Evolutionary conservation across 2,797 vertebrate genomes (phyloP).

Genomic region (Pangasius sanitwongsei): DNA sequence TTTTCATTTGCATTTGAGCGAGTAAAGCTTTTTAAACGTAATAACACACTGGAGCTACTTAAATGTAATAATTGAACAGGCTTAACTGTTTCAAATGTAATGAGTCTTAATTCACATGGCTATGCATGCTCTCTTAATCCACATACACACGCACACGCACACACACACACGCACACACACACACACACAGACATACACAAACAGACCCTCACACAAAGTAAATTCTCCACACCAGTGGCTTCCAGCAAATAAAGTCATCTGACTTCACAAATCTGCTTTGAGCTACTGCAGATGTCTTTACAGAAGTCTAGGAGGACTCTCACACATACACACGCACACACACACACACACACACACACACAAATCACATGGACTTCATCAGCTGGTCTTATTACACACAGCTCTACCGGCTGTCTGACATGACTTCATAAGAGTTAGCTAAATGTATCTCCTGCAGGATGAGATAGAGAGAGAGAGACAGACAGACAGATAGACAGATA

Average conservation of each 20-base stretch:
- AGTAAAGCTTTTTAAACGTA: not conserved
- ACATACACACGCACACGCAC: not conserved
- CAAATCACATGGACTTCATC: not conserved
- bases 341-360: not conserved
- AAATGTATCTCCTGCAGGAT: conserved; percentile 25
- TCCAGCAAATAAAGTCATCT: conserved; percentile 9
- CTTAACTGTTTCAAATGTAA: not conserved
- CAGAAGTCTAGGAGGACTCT: not conserved
- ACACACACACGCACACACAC: not conserved
- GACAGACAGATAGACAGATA: not conserved
- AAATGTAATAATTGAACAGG: not conserved
- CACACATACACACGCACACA: not conserved
- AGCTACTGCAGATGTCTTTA: not conserved
- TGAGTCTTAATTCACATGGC: not conserved
- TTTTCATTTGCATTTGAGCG: not conserved
- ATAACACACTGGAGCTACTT: not conserved
- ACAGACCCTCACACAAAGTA: not conserved
- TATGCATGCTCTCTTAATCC: not conserved
- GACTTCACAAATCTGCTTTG: not conserved
- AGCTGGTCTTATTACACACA: conserved; percentile 11
- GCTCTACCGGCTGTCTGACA: not conserved
- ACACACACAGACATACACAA: not conserved
- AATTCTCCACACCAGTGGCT: not conserved
- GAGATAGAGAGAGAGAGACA: not conserved
- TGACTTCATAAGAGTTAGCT: not conserved